These are phyloP conservation scores for Stomatorhinus ivindoensis DNA, from an alignment of 2,113 vertebrate genomes.

Conservation along the genomic window DNA sequence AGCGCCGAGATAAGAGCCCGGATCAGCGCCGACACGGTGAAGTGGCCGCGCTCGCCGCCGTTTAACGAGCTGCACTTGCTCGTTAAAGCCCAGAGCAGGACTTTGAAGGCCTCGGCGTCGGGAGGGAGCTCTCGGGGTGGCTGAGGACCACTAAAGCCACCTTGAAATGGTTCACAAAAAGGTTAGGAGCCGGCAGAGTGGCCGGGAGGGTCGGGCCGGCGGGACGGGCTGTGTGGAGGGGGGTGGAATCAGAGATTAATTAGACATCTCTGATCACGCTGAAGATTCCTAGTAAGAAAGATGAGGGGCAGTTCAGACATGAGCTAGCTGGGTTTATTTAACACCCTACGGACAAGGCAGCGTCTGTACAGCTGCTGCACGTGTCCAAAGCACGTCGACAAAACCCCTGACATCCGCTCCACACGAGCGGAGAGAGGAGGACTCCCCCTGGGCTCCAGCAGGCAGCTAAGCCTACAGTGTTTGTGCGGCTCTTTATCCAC, in stretches of 20 bases:
- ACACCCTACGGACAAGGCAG: slow-evolving; percentile 26
- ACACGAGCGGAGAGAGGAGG: neutral
- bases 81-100: slow-evolving; percentile 42
- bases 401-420: neutral
- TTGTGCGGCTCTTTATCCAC: neutral
- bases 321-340: slow-evolving; percentile 22
- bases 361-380: slow-evolving; percentile 26
- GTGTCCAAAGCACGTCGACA: neutral
- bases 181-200: slow-evolving; percentile 43
- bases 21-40: slow-evolving; percentile 45
- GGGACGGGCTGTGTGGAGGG: slow-evolving; percentile 29
- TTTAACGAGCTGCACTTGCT: slow-evolving; percentile 51
- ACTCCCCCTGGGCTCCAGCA: neutral
- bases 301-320: slow-evolving; percentile 60
- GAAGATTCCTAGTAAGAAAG: slow-evolving; percentile 52
- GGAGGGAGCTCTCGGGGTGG: slow-evolving; percentile 10
- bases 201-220: slow-evolving; percentile 41
- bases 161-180: slow-evolving; percentile 53
- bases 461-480: neutral
- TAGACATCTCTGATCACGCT: slow-evolving; percentile 60
- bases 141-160: slow-evolving; percentile 33
- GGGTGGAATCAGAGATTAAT: slow-evolving; percentile 56
- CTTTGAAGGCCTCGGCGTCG: slow-evolving; percentile 28
- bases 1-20: slow-evolving; percentile 42
- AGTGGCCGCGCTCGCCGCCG: slow-evolving; percentile 55